A percentile compares a stretch with the other conserved stretches of the same genome.
These are phyloP conservation scores for Osmoderma eremita DNA, from an alignment of 2,888 invertebrate species.

Conservation along the genomic window DNA sequence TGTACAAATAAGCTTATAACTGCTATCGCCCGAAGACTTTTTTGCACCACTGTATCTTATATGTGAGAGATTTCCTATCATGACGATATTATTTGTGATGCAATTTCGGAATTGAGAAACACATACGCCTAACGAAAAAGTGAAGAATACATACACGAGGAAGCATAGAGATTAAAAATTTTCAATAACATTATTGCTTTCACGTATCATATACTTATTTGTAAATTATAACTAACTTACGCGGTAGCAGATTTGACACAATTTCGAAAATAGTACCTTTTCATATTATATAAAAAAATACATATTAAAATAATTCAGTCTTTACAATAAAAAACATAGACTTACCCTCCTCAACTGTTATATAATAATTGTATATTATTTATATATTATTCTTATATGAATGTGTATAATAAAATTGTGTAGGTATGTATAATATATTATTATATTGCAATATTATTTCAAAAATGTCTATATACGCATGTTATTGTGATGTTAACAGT, in stretches of 20 bases:
- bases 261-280: conserved; percentile 44
- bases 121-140: not conserved
- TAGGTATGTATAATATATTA: conserved; percentile 32
- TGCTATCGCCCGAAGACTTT: too few relatives aligned
- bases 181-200: conserved; percentile 37
- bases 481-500: too few relatives aligned
- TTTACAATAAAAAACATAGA: conserved; percentile 46
- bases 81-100: not conserved
- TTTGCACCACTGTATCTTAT: too few relatives aligned
- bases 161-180: conserved; percentile 20
- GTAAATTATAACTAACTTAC: conserved; percentile 39
- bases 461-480: conserved; percentile 13
- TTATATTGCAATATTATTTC: conserved; percentile 26
- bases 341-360: conserved; percentile 41
- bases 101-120: conserved; percentile 13
- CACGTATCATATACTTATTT: conserved; percentile 38
- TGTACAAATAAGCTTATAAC: too few relatives aligned
- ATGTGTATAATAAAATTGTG: conserved; percentile 40
- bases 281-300: conserved; percentile 42
- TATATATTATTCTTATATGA: conserved; percentile 25
- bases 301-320: conserved; percentile 50
- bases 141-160: conserved; percentile 13
- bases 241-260: conserved; percentile 44
- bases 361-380: conserved; percentile 26
- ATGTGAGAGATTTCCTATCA: too few relatives aligned